Evolutionary conservation across 2,797 vertebrate genomes (phyloP), one percentile per base, ranked within the genome.

Genomic region (Amblyopsis hoosieri): DNA sequence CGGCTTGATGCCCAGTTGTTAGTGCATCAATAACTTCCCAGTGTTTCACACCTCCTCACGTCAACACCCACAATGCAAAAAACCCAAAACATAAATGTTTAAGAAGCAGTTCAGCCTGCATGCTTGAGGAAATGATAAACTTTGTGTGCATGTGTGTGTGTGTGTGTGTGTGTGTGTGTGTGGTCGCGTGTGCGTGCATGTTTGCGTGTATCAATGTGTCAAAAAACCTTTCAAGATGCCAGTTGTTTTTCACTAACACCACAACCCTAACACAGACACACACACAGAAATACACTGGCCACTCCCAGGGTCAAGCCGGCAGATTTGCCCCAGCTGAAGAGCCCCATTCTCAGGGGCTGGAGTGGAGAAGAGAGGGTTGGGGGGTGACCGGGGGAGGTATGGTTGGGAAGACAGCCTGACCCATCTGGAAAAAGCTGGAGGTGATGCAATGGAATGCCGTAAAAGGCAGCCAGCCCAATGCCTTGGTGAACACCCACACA

Each of bases 1-100:
- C 62, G 61, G 75, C 2, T 33, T 69, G 75, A 81, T 71, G 67
- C 64, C 49, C 64, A 64, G 69, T 76, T 80, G 81, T 76, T 78
- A 58, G 50, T 58, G 55, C 58, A 33, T 71, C 69, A 46, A 71
- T 56, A 58, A 74, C 57, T 63, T 69, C 65, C 52, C 60, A 80
- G 60, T 63, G n/a, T 14, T 63, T 71, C 79, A 80, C 75, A 67
- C 80, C 75, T 75, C 66, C 69, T 73, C 14, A n/a, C 55, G 31
- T 51, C 69, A 74, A 75, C 67, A 19, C 78, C 61, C 64, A 75
- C 60, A 11, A 8, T 66, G 69, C 60, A 60, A 8, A 64, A 12
- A 15, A 11, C 56, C 45, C n/a, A 54, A 57, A 54, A 58, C 64
- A n/a, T 56, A 11, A 17, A 46, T 47, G 33, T 5, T 10, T 47